Base-by-base conservation (phyloP, 2,113 vertebrate genomes). In the Toxotes jaculatrix region DNA sequence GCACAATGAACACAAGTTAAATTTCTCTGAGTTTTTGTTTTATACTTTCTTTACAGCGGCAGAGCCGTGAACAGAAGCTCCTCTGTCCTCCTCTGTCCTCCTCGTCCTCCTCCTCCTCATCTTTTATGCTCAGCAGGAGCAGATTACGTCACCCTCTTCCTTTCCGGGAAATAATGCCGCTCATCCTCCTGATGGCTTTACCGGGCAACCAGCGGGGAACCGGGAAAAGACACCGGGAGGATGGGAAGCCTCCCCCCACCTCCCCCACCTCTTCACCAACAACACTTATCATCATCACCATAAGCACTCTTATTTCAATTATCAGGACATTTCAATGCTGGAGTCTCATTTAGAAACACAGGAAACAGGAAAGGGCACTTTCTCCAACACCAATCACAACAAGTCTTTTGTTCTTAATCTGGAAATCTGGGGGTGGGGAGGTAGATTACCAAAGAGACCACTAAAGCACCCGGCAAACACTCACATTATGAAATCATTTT, bases 81-180 rank as follows among this genome's bases (percentile, higher is more conserved):
- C 45, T 62, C 31, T 62, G 34, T 80, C 36, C n/a, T 49, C 66
- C 76, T 40, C 80, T 23, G 27, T 49, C 38, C 38, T 49, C 43
- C 68, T 55, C 66, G 32, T 42, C 36, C 63, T 56, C 66, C 16
- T 62, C 68, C 17, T 63, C 77, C 60, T 70, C 82, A 43, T 72
- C 67, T 49, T 71, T 79, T 78, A 42, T 87, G 82, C 79, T 56
- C 63, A 68, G 57, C 78, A 75, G 83, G 34, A 79, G 55, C 14
- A 2, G 68, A 70, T 90, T 63, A 88, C 83, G 51, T 92, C 90
- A 87, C 21, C 85, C 31, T 55, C 36, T 38, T 63, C 69, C 77
- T 84, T 91, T 91, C 90, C 90, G 84, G 90, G 90, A 91, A 91
- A 88, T 74, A 63, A 68, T 31, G 40, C 78, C 72, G 27, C 67